Base-by-base conservation (phyloP, 2,888 invertebrate species). In the Mongoloraphidia duomilia region DNA sequence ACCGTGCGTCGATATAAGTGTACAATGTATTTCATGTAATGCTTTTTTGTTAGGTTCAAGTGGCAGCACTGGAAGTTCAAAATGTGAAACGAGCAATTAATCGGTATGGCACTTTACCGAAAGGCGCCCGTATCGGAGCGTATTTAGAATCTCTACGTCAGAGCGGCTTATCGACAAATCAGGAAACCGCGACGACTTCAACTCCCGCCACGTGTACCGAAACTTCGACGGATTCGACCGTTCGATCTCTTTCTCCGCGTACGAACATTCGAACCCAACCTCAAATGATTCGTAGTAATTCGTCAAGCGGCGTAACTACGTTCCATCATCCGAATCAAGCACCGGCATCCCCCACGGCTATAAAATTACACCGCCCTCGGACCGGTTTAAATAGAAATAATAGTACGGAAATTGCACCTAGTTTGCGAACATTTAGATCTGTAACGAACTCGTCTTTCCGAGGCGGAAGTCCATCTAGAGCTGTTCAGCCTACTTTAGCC, bases 51-150 rank as follows among this genome's bases (percentile, higher is more conserved):
- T 26, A 42, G 58, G 81, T 88, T 35, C 86, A 89, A 59, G 88
- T 94, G 53, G 94, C 92, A 47, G 92, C 94, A 17, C 73, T 95
- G 57, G 95, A 95, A 69, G 92, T 93, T 55, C 90, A 92, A 70
- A 95, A 95, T 71, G 94, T 95, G 46, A 87, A 91, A 62, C 82
- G 91, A 56, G 93, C 93, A 42, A 91, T 91, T 56, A 94, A 91
- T 68, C 79, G 94, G 33, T 96, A 95, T 65, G 97, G 97, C 13
- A 97, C 97, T 9, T 72, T 97, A 61, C 97, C 97, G 0, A 97
- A 96, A 69, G 94, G 89, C 44, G 93, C 93, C 9, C 78, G 96
- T 55, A 96, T 97, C 59, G 95, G 95, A 34, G 96, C 95, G 8
- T 97, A 92, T 68, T 71, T 97, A 48, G 95, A 96, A 67, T 94